Base-by-base conservation (phyloP, 2,888 invertebrate species). In the Mesoligia furuncula region DNA sequence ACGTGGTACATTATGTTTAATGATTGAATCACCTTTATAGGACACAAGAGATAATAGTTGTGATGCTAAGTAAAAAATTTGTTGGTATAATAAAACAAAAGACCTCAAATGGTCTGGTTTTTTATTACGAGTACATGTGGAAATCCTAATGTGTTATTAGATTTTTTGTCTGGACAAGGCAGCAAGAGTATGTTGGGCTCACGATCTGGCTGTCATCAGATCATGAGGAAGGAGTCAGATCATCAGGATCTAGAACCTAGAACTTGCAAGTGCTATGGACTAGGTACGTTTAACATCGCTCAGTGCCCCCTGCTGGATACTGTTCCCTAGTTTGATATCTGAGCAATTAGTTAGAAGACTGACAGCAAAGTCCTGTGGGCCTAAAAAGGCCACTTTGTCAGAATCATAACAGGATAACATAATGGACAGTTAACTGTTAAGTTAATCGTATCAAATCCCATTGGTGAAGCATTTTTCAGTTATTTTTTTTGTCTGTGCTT, bases 1-100 rank as follows among this genome's bases (percentile, higher is more conserved):
- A 79, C 70, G 75, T 51, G 31, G 54, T 79, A 85, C 77, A 78
- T 72, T 73, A 84, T 79, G 59, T 67, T 80, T 79, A 78, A 79
- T 80, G 59, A 82, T 54, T 71, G 83, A 81, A 84, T 84, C 85
- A 85, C 83, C 83, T 83, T 76, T 79, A 74, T 76, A 73, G 51
- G 83, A 84, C 74, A 84, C 57, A 51, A 1, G 57, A 73, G 68
- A 75, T 77, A 74, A 79, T 69, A 77, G 42, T 57, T 72, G 31
- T 69, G 31, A 54, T 75, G 81, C 9, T 54, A 61, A 72, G 61
- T 73, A 85, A 75, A 75, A 80, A 80, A 69, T 42, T 36, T 8
- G 70, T 72, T 45, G 51, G 2, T 70, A 31, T 51, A 71, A 70
- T 64, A 68, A 81, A 72, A 83, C 83, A 83, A 66, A 42, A 27